Evolutionary conservation across 2,113 vertebrate species (phyloP), one percentile per base, ranked within the genome.

Genomic region (Chloebia gouldiae): DNA sequence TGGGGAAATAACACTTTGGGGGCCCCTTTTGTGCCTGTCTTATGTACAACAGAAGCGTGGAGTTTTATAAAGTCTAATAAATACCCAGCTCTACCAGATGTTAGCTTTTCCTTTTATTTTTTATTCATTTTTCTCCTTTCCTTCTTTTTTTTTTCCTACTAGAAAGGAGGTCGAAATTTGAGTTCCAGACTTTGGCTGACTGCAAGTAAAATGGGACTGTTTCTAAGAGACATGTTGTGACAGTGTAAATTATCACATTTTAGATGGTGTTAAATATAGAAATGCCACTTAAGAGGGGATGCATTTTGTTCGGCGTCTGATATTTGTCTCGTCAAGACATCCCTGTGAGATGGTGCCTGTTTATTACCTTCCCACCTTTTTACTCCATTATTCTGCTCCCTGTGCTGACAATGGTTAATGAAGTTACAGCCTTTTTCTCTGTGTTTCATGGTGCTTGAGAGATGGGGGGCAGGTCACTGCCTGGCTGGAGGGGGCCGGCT

Each of bases 1-100:
- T 95, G 95, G 95, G 97, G 96, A 97, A 97, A 96, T 93, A 97
- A 97, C 95, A 97, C 93, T 90, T 96, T 90, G 81, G 96, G 93
- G 96, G 88, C 96, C 95, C 94, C 87, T 87, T 96, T 95, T 96
- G 90, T 95, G 90, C 92, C 92, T 95, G 95, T 96, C 94, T 96
- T 94, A 96, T 86, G 94, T 92, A 94, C 85, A 96, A 96, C 95
- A 96, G 96, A 96, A 96, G 95, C 25, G 1, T 87, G 65, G 90
- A 97, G 83, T 95, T 97, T 96, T 96, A 96, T 91, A 93, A 97
- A 96, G 90, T 94, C 92, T 94, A 93, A 94, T 96, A 97, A 97
- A 96, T 96, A 94, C 72, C 78, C 90, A 91, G 72, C 61, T 83
- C 86, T 84, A 72, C 96, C 97, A 97, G 96, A 97, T 97, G 96